Base-by-base conservation (phyloP, 2,113 vertebrate species). In the Carassius carassius region DNA sequence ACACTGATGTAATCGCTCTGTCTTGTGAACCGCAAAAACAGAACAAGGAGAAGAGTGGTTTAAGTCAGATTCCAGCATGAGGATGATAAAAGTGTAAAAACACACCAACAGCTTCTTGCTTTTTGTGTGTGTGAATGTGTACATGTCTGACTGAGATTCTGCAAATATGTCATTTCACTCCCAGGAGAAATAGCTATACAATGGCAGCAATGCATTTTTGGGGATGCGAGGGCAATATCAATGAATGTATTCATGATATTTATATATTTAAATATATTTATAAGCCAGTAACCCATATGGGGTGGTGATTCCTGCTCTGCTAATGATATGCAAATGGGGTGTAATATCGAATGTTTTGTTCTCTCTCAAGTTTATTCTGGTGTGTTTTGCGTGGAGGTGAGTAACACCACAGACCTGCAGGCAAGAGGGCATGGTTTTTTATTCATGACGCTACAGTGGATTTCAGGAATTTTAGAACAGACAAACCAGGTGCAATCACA, bases 261-360 rank as follows among this genome's bases (percentile, higher is more conserved):
- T 94, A 95, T 94, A 92, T 94, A 95, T 94, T 94, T 94, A 94
- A 95, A 95, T 94, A 94, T 95, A 94, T 95, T 94, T 94, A 94
- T 95, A 92, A 93, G 92, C 88, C 87, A 89, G 91, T 90, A 92
- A 91, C 89, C 94, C 93, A 91, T 86, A 90, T 91, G 92, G 90
- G 92, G 91, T 88, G 89, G 88, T 78, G 89, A 88, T 82, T 87
- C 86, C 88, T 83, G 89, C 91, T 90, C 91, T 92, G 85, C 87
- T 94, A 94, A 95, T 94, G 90, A 94, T 85, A 94, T 95, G 94
- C 93, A 94, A 94, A 95, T 94, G 86, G 89, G 44, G 76, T 90
- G 85, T 94, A 94, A 91, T 90, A 82, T 86, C 78, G 37, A 47
- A 92, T 93, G 91, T 94, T 93, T 92, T 92, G 87, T 93, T 92